A percentile compares a stretch with the other conserved stretches of the same genome.
Conservation (phyloP, 2,888 invertebrate genomes). For the Nycteola revayana region DNA sequence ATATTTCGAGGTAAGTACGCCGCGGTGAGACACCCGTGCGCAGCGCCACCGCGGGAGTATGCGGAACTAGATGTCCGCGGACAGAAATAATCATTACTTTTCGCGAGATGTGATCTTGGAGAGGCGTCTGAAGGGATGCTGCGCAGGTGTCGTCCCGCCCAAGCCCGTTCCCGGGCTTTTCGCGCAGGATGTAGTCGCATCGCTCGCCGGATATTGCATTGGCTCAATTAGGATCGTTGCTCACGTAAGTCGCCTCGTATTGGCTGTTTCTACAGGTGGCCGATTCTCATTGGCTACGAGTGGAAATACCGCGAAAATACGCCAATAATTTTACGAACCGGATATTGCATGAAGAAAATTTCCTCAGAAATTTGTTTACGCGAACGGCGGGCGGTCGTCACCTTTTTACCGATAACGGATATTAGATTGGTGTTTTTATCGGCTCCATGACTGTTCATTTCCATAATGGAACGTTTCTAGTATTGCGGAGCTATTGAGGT, state of each 20-base stretch:
- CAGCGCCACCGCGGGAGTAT: conserved; percentile 72
- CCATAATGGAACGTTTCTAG: conserved; percentile 34
- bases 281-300: conserved; percentile 45
- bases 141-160: conserved; percentile 67
- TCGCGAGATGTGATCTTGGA: conserved; percentile 79
- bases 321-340: conserved; percentile 58
- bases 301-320: conserved; percentile 58
- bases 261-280: conserved; percentile 42
- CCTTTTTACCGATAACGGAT: conserved; percentile 60
- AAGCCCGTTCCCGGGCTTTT: conserved; percentile 71
- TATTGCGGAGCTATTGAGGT: conserved; percentile 14
- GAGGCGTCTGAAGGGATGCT: conserved; percentile 64
- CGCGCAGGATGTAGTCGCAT: conserved; percentile 70
- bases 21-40: conserved; percentile 54
- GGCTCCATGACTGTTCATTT: conserved; percentile 43
- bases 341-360: conserved; percentile 72
- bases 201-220: conserved; percentile 66
- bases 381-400: conserved; percentile 53
- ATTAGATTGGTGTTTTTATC: conserved; percentile 59
- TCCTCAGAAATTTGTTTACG: conserved; percentile 77
- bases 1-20: conserved; percentile 62
- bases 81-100: conserved; percentile 83
- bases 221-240: conserved; percentile 57
- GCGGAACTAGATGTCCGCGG: conserved; percentile 70
- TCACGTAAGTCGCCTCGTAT: conserved; percentile 50